Evolutionary conservation across 2,888 invertebrate genomes (phyloP).

Genomic region (Tribolium freemani): DNA sequence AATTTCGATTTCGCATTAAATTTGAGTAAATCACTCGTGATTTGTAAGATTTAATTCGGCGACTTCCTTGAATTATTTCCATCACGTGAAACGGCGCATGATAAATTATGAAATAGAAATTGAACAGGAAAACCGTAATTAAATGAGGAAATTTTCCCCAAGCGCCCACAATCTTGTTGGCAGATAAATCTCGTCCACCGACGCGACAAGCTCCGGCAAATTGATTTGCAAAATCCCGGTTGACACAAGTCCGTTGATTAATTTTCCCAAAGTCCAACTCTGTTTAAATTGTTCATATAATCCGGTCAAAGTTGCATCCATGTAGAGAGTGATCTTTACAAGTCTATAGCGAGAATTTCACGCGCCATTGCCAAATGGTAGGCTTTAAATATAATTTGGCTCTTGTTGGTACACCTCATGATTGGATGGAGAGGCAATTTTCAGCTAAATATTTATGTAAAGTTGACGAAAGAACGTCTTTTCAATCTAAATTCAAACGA

Average conservation of each 20-base stretch:
- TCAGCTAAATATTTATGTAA: background rate
- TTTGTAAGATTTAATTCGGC: background rate
- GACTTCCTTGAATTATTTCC: background rate
- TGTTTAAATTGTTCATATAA: constrained; percentile 9
- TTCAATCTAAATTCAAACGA: background rate
- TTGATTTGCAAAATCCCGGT: background rate
- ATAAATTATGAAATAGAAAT: background rate
- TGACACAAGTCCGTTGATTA: background rate
- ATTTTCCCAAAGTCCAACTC: background rate
- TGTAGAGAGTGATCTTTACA: constrained; percentile 16
- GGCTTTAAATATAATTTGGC: constrained; percentile 32
- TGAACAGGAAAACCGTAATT: background rate
- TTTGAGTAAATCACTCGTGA: no score
- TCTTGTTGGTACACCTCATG: background rate
- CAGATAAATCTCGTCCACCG: background rate
- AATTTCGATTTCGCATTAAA: no score
- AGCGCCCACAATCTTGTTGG: constrained; percentile 7
- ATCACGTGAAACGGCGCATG: background rate
- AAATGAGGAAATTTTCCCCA: background rate
- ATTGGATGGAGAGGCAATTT: background rate
- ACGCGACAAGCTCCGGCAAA: background rate
- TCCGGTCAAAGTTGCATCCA: background rate
- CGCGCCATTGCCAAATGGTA: constrained; percentile 15
- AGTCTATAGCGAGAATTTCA: constrained; percentile 14
- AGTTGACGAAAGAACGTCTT: background rate